Evolutionary conservation across 1,140 invertebrate genomes (phyloP).

Genomic region (Hirudo medicinalis): DNA sequence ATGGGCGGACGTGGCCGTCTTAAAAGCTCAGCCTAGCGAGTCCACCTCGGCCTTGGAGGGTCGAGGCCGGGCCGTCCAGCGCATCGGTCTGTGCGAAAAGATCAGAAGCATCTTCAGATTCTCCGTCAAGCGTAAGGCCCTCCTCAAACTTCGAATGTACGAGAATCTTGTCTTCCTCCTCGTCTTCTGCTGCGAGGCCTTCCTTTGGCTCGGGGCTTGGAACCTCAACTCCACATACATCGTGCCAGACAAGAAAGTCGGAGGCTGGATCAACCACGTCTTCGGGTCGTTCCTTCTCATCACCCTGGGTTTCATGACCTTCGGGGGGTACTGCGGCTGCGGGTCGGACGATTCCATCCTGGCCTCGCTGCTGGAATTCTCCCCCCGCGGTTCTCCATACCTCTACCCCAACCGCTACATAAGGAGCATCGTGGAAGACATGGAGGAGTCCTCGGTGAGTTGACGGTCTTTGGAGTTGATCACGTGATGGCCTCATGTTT

Average conservation of each 20-base stretch:
- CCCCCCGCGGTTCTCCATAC: background rate
- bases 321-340: slow-evolving; percentile 8
- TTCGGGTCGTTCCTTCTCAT: slow-evolving; percentile 6
- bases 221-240: slow-evolving; percentile 9
- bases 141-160: background rate
- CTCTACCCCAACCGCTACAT: background rate
- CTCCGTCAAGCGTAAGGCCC: too few relatives aligned
- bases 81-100: too few relatives aligned
- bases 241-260: background rate
- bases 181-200: background rate
- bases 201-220: slow-evolving; percentile 13
- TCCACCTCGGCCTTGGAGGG: background rate
- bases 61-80: background rate
- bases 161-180: slow-evolving; percentile 2
- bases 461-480: background rate
- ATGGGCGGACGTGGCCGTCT: too few relatives aligned
- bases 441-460: background rate
- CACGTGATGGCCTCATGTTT: background rate
- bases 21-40: background rate
- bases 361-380: background rate
- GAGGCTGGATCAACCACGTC: slow-evolving; percentile 9
- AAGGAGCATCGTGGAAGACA: background rate
- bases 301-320: slow-evolving; percentile 1
- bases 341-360: background rate
- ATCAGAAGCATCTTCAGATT: too few relatives aligned